phyloP scores from a whole-genome alignment of 2,888 invertebrate species.

The Platycheirus albimanus region DNA sequence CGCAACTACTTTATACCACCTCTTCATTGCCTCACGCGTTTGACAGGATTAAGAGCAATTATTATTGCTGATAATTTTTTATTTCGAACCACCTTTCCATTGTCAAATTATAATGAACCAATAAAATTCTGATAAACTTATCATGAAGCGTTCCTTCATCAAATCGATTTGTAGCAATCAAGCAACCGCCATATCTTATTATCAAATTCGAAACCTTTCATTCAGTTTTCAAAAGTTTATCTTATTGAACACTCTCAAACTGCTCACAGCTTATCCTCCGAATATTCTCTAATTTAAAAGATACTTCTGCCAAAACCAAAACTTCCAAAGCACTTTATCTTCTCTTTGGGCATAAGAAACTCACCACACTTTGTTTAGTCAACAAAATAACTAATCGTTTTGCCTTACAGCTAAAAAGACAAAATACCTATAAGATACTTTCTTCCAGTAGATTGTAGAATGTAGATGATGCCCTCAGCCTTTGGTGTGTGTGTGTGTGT shows the following conservation, averaged over 20 bases:
- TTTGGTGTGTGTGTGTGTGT: too few species aligned
- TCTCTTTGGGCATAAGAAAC: constrained; percentile 2
- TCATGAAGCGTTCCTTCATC: too few species aligned
- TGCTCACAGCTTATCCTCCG: background rate
- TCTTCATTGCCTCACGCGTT: too few species aligned
- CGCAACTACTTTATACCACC: too few species aligned
- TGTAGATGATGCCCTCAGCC: background rate
- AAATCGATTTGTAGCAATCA: too few species aligned
- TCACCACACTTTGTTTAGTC: constrained; percentile 41
- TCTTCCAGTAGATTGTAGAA: too few species aligned
- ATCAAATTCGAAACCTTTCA: background rate
- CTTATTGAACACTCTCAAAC: background rate
- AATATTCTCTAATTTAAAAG: constrained; percentile 11
- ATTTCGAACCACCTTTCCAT: too few species aligned
- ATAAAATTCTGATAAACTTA: too few species aligned
- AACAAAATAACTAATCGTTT: constrained; percentile 55
- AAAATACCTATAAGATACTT: background rate
- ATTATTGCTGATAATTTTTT: too few species aligned
- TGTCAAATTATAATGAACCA: too few species aligned
- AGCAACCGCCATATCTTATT: too few species aligned
- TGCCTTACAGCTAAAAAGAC: constrained; percentile 20
- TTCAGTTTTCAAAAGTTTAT: background rate
- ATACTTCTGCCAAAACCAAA: constrained; percentile 2
- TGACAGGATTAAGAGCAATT: too few species aligned
- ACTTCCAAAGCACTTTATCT: constrained; percentile 15